phyloP scores from a whole-genome alignment of 2,113 vertebrate species.

The Peucedramus taeniatus region DNA sequence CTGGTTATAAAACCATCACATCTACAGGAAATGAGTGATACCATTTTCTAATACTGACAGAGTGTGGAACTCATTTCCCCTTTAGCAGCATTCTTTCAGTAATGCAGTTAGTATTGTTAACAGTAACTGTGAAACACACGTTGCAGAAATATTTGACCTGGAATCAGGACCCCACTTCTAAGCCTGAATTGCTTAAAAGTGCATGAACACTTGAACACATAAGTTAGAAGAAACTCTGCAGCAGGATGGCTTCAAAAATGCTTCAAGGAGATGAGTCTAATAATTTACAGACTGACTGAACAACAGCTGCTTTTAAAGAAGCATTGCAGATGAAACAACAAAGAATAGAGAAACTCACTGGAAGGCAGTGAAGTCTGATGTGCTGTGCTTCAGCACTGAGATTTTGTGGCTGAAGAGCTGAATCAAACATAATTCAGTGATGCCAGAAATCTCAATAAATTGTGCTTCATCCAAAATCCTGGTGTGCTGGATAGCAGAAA shows the following conservation, averaged over 20 bases:
- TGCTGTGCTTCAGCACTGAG: not conserved
- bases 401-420: not conserved
- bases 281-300: not conserved
- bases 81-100: not conserved
- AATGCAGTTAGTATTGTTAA: not conserved
- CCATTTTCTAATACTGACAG: not conserved
- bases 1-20: not conserved
- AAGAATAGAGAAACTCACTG: not conserved
- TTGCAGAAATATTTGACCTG: not conserved
- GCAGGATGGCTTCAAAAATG: not conserved
- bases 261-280: not conserved
- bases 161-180: not conserved
- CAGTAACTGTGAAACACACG: accelerated
- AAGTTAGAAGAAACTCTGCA: not conserved
- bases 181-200: not conserved
- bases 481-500: conserved; percentile 2
- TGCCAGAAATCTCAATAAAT: conserved; percentile 38
- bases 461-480: conserved; percentile 25
- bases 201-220: not conserved
- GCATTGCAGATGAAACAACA: not conserved
- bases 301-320: not conserved
- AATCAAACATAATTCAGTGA: not conserved
- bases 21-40: accelerated
- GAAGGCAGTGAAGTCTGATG: not conserved
- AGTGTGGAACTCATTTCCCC: not conserved